These are phyloP conservation scores for Hirundo rustica DNA, from an alignment of 2,797 vertebrate species.

Conservation along the genomic window DNA sequence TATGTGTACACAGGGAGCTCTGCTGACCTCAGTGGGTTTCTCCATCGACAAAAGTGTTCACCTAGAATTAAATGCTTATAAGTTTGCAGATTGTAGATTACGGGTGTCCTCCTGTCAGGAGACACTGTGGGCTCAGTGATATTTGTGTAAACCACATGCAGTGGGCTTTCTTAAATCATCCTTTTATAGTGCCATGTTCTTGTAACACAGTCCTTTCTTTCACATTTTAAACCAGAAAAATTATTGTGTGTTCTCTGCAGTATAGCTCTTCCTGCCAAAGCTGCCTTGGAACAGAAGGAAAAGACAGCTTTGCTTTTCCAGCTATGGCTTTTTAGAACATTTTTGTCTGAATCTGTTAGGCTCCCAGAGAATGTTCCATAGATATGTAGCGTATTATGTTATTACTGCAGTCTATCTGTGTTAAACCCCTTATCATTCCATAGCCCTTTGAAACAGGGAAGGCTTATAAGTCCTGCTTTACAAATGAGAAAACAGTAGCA, in stretches of 20 bases:
- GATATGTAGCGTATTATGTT: not conserved
- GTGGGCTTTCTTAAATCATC: not conserved
- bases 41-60: not conserved
- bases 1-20: not conserved
- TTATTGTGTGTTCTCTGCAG: not conserved
- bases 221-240: not conserved
- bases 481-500: not conserved
- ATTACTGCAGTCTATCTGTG: not conserved
- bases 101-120: not conserved
- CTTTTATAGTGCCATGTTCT: not conserved
- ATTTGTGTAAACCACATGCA: not conserved
- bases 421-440: not conserved
- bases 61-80: not conserved
- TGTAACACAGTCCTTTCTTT: not conserved
- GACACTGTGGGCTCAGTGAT: not conserved
- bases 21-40: not conserved
- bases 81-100: not conserved
- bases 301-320: slow-evolving; percentile 24
- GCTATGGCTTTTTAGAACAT: not conserved
- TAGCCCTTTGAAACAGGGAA: not conserved
- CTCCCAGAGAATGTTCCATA: not conserved
- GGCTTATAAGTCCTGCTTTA: not conserved
- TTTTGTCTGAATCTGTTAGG: slow-evolving; percentile 14
- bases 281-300: slow-evolving; percentile 24
- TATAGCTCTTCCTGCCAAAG: slow-evolving; percentile 1